Base-by-base conservation (phyloP, 2,797 vertebrate genomes). In the Mastacembelus armatus region DNA sequence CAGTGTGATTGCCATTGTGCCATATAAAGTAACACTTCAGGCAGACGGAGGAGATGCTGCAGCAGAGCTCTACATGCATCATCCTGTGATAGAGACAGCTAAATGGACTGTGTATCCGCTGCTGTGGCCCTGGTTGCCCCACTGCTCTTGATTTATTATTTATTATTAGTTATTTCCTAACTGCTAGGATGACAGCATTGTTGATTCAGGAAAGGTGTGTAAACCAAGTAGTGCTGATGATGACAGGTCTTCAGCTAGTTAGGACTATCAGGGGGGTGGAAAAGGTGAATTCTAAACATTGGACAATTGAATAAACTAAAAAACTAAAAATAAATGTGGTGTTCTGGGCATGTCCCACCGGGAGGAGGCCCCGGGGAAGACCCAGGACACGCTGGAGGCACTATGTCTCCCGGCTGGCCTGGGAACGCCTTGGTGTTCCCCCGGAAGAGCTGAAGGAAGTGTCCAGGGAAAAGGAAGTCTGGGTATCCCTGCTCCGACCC, bases 61-160 rank as follows among this genome's bases (percentile, higher is more conserved):
- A 5, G 47, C 5, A 26, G 32, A 11, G 10, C 59, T 22, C 35
- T 21, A 42, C 35, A 50, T 19, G 50, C 45, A 44, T 36, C 44
- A 22, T 52, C 64, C 47, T 64, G 66, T 66, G 44, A 44, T 3
- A 38, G 29, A 66, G 54, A 29, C 30, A 48, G 71, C n/a, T 67
- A 49, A 63, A 56, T 60, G 66, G 33, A 55, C 40, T 38, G 54
- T 48, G 42, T 16, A 27, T 71, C 43, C 27, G 32, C 54, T 56
- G 30, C 18, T 32, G 42, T 40, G 29, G 47, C 57, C 48, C 39
- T 35, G 38, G 29, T 14, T 58, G 45, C 18, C 18, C 24, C 35
- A 7, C 51, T 1, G 5, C 51, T 58, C 30, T 43, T 55, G 18
- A 40, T 50, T 27, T 30, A 1, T 30, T 51, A 54, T 68, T 71